phyloP scores from a whole-genome alignment of 2,113 vertebrate species.

The Anarrhichthys ocellatus region DNA sequence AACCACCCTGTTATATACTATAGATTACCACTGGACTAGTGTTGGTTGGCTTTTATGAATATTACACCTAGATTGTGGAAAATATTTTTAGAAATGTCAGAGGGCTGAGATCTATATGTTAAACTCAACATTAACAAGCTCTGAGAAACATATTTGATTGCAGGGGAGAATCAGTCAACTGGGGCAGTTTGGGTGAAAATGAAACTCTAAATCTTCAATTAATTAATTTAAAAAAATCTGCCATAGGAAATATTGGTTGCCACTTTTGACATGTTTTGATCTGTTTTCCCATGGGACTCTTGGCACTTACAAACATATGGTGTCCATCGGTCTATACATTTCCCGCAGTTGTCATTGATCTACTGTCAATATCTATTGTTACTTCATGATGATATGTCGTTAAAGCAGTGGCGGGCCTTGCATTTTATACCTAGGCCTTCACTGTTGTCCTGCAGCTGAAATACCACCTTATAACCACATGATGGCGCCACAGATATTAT shows the following conservation, averaged over 20 bases:
- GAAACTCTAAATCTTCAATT: not conserved
- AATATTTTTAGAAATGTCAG: not conserved
- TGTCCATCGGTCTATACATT: constrained; percentile 42
- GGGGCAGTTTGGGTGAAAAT: not conserved
- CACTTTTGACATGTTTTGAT: constrained; percentile 8
- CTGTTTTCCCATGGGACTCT: constrained; percentile 9
- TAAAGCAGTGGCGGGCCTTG: not conserved
- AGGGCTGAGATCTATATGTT: not conserved
- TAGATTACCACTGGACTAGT: not conserved
- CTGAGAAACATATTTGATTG: not conserved
- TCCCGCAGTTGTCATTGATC: constrained; percentile 17
- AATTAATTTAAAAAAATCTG: not conserved
- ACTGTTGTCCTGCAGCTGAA: too few relatives aligned
- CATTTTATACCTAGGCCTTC: too few relatives aligned
- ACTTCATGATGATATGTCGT: not conserved
- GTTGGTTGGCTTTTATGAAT: not conserved
- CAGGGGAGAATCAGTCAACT: not conserved
- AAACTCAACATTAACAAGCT: not conserved
- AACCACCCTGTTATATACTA: not conserved
- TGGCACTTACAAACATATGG: constrained; percentile 44
- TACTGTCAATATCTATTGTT: constrained; percentile 21
- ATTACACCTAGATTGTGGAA: not conserved
- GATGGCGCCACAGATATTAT: too few relatives aligned
- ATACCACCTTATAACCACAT: too few relatives aligned
- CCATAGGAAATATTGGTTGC: not conserved